phyloP scores from a whole-genome alignment of 1,140 invertebrate species.

The Sinonovacula constricta region DNA sequence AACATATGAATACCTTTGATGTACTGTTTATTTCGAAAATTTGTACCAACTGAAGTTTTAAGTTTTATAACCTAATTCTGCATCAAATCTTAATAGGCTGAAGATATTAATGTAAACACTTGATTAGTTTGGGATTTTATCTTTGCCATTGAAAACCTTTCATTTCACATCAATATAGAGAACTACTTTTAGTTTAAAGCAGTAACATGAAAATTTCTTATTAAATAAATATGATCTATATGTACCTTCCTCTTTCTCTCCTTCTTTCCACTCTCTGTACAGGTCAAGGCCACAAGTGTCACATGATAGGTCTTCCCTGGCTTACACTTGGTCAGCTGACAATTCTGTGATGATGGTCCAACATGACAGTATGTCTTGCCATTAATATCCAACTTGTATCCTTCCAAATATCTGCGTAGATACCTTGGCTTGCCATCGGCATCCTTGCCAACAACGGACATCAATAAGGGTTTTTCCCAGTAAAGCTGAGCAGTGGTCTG shows the following conservation, averaged over 20 bases:
- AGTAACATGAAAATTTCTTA: too few relatives aligned
- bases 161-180: too few relatives aligned
- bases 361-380: conserved; percentile 75
- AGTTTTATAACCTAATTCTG: too few relatives aligned
- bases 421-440: conserved; percentile 67
- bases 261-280: conserved; percentile 71
- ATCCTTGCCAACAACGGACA: conserved; percentile 72
- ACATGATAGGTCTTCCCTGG: conserved; percentile 75
- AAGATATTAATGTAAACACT: too few relatives aligned
- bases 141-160: too few relatives aligned
- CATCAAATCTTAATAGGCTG: too few relatives aligned
- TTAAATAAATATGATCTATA: too few relatives aligned
- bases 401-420: conserved; percentile 74
- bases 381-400: conserved; percentile 78
- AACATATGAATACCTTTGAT: too few relatives aligned
- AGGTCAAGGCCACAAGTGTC: conserved; percentile 76
- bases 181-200: too few relatives aligned
- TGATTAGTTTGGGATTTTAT: too few relatives aligned
- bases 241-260: conserved; percentile 72
- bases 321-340: conserved; percentile 77
- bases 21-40: too few relatives aligned
- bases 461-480: conserved; percentile 78
- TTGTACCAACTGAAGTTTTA: too few relatives aligned
- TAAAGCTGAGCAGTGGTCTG: conserved; percentile 73
- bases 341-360: conserved; percentile 70